Percentiles rank a stretch among this genome's conserved stretches.
These are phyloP conservation scores for Mesodorylaimus sp. DNA, from an alignment of 2,888 invertebrate genomes.

Conservation along the genomic window DNA sequence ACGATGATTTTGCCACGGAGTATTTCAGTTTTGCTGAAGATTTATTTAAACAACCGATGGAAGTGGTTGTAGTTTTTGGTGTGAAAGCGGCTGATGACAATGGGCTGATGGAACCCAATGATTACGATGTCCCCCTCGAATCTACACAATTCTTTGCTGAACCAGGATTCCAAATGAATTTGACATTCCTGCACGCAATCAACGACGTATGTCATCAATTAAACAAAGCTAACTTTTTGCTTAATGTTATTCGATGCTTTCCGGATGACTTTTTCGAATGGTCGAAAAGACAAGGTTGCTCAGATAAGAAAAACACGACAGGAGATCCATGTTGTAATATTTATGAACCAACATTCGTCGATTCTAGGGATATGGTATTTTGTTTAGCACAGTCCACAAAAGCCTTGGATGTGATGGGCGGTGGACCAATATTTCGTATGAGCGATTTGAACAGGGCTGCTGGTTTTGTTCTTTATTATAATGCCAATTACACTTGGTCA, in stretches of 20 bases:
- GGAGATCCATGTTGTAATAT: no score
- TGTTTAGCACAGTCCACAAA: background rate
- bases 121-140: no score
- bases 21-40: background rate
- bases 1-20: slow-evolving; percentile 4
- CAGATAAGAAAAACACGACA: no score
- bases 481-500: background rate
- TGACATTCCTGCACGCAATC: no score
- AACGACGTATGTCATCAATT: no score
- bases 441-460: background rate
- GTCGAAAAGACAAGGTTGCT: background rate
- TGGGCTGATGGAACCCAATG: background rate
- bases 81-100: background rate
- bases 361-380: no score
- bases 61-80: slow-evolving; percentile 2
- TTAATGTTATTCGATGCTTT: no score
- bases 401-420: background rate
- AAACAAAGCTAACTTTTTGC: no score
- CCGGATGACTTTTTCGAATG: background rate
- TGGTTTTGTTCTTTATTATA: background rate
- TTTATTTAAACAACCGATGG: background rate
- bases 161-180: no score
- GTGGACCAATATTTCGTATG: background rate
- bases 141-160: no score
- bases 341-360: no score